Conservation (phyloP, 2,888 invertebrate genomes). For the Acheta domesticus region DNA sequence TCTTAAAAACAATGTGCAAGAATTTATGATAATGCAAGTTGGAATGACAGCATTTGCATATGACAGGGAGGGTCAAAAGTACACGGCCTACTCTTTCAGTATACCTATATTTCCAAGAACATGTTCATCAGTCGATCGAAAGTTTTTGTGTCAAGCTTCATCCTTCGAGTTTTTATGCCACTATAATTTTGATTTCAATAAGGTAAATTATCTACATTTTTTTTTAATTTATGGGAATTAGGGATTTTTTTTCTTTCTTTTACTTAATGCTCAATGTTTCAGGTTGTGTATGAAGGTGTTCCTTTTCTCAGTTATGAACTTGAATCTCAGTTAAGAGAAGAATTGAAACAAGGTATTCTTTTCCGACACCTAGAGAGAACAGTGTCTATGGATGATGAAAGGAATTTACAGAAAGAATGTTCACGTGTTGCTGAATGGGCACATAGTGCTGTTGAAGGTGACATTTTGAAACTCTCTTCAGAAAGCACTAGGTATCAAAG, state of each 20-base stretch:
- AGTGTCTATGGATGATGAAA: slow-evolving; percentile 41
- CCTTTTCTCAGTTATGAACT: slow-evolving; percentile 61
- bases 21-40: slow-evolving; percentile 63
- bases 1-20: slow-evolving; percentile 49
- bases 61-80: slow-evolving; percentile 56
- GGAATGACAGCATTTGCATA: slow-evolving; percentile 65
- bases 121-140: slow-evolving; percentile 59
- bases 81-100: slow-evolving; percentile 60
- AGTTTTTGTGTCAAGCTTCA: slow-evolving; percentile 61
- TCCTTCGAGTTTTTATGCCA: slow-evolving; percentile 61
- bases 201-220: slow-evolving; percentile 51
- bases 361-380: slow-evolving; percentile 39
- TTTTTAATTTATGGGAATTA: neutral
- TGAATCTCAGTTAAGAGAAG: slow-evolving; percentile 47
- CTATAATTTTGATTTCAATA: slow-evolving; percentile 70
- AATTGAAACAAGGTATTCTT: slow-evolving; percentile 46
- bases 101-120: slow-evolving; percentile 66
- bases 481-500: slow-evolving; percentile 44
- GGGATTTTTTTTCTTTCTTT: too few relatives aligned
- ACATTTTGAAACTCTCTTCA: slow-evolving; percentile 46
- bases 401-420: slow-evolving; percentile 43
- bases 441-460: slow-evolving; percentile 39
- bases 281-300: slow-evolving; percentile 67
- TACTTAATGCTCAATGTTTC: slow-evolving; percentile 41
- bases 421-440: slow-evolving; percentile 47